These are phyloP conservation scores for Meliscaeva auricollis DNA, from an alignment of 2,888 invertebrate species.

Conservation along the genomic window DNA sequence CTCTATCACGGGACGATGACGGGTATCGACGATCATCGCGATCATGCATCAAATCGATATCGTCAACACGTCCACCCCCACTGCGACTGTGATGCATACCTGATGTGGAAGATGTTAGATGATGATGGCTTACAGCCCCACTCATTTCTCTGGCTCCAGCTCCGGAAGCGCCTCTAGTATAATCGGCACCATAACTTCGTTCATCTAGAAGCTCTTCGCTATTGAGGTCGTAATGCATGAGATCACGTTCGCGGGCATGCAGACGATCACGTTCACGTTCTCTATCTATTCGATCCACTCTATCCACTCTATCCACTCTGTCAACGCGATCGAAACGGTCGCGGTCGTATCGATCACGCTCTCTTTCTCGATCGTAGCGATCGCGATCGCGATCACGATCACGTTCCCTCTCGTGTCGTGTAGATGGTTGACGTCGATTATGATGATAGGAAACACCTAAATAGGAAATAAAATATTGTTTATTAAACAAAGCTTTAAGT, in stretches of 20 bases:
- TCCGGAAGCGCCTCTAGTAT: constrained; percentile 81
- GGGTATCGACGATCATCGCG: constrained; percentile 81
- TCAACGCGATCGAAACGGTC: constrained; percentile 53
- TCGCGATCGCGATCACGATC: constrained; percentile 80
- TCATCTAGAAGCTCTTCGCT: constrained; percentile 83
- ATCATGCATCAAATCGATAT: constrained; percentile 82
- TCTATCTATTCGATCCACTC: constrained; percentile 74
- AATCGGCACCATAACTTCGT: constrained; percentile 82
- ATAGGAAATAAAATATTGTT: background rate
- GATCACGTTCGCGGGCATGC: constrained; percentile 83
- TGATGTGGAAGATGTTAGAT: constrained; percentile 77
- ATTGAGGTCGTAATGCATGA: constrained; percentile 84
- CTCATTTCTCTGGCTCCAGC: constrained; percentile 73
- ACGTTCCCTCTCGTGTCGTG: constrained; percentile 81
- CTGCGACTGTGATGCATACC: constrained; percentile 78
- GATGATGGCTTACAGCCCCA: constrained; percentile 66
- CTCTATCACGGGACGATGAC: constrained; percentile 76
- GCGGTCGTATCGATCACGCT: constrained; percentile 77
- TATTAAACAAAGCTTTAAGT: constrained; percentile 13
- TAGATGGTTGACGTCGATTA: constrained; percentile 82
- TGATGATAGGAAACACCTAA: constrained; percentile 84
- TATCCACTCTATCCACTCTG: constrained; percentile 77
- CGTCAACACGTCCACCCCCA: constrained; percentile 80
- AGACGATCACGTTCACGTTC: constrained; percentile 81
- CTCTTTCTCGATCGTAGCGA: constrained; percentile 79